Evolutionary conservation across 2,113 vertebrate species (phyloP).

Genomic region (Chloropsis hardwickii): DNA sequence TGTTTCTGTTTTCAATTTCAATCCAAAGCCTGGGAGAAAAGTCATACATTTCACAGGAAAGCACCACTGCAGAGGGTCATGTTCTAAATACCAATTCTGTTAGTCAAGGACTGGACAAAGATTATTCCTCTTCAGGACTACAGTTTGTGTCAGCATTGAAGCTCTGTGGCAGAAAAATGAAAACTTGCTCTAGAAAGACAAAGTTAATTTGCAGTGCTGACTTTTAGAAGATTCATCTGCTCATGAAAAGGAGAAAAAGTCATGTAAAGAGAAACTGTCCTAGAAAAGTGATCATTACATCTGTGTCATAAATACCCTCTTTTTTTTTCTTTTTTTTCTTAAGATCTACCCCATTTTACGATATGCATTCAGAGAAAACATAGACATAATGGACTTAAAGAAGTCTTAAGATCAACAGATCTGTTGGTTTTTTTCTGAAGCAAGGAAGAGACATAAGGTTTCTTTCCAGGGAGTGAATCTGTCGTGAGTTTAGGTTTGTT

Average conservation of each 20-base stretch:
- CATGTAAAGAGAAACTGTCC: not conserved
- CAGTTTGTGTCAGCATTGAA: not conserved
- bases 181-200: not conserved
- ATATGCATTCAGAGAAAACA: not conserved
- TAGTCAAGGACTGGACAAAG: not conserved
- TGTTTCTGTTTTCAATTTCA: not conserved
- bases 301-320: not conserved
- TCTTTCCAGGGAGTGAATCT: not conserved
- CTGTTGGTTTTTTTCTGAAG: not conserved
- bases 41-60: not conserved
- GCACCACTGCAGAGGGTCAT: not conserved
- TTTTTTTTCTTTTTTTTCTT: not conserved
- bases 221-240: not conserved
- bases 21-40: not conserved
- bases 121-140: not conserved
- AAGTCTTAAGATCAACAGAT: not conserved
- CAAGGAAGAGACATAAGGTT: not conserved
- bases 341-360: not conserved
- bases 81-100: not conserved
- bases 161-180: not conserved
- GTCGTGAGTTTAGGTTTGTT: not conserved
- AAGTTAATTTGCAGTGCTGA: not conserved
- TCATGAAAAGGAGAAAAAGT: not conserved
- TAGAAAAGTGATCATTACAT: not conserved
- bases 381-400: not conserved